A percentile compares a stretch with the other conserved stretches of the same genome.
These are phyloP conservation scores for Pagetopsis macropterus DNA, from an alignment of 2,797 vertebrate species.

Conservation along the genomic window DNA sequence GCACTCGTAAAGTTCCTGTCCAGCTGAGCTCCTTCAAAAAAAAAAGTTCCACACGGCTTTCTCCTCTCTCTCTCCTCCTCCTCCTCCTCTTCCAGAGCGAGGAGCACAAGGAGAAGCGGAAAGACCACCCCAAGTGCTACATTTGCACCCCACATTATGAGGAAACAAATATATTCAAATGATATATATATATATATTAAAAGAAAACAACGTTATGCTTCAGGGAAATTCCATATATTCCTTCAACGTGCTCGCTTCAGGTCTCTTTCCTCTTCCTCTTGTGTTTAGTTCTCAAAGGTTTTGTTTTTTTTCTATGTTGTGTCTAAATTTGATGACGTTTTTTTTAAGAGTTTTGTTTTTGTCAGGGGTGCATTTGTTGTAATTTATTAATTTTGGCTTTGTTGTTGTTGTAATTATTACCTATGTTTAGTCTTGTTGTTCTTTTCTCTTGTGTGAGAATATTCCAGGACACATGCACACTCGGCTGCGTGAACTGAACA, in stretches of 20 bases:
- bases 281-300: slow-evolving; percentile 52
- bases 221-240: slow-evolving; percentile 79
- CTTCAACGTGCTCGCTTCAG: slow-evolving; percentile 66
- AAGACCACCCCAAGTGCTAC: slow-evolving; percentile 69
- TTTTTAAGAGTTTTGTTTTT: slow-evolving; percentile 57
- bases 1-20: slow-evolving; percentile 82
- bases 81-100: slow-evolving; percentile 41
- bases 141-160: slow-evolving; percentile 74
- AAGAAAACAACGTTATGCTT: slow-evolving; percentile 67
- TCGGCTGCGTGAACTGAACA: slow-evolving; percentile 44
- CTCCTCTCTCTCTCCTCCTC: slow-evolving; percentile 59
- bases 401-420: slow-evolving; percentile 73
- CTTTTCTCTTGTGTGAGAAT: slow-evolving; percentile 56
- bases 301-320: slow-evolving; percentile 52
- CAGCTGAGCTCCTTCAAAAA: slow-evolving; percentile 73
- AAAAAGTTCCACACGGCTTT: slow-evolving; percentile 61
- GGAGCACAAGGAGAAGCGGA: slow-evolving; percentile 61
- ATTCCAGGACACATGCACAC: slow-evolving; percentile 67
- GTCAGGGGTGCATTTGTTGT: slow-evolving; percentile 73
- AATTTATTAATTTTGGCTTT: slow-evolving; percentile 77
- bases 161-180: slow-evolving; percentile 51
- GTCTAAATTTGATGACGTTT: slow-evolving; percentile 62
- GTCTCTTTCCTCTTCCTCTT: slow-evolving; percentile 63
- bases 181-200: slow-evolving; percentile 38
- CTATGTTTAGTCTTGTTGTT: slow-evolving; percentile 66